phyloP scores from a whole-genome alignment of 2,888 invertebrate genomes.

The Neoascia interrupta region DNA sequence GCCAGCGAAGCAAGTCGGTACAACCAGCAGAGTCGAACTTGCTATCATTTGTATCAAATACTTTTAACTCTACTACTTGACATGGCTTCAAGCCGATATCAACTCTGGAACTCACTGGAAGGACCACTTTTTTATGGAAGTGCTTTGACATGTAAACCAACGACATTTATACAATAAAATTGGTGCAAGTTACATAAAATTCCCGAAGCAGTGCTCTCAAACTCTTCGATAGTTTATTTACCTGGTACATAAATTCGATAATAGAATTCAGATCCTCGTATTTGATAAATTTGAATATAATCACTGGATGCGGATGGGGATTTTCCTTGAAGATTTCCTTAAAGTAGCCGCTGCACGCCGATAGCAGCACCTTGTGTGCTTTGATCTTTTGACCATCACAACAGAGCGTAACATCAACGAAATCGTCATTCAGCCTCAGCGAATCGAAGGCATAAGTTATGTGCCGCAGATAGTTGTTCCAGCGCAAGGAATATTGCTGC shows the following conservation, averaged over 20 bases:
- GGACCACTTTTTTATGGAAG: too few relatives aligned
- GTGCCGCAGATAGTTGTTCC: slow-evolving; percentile 92
- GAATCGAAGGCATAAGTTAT: slow-evolving; percentile 90
- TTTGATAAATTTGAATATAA: slow-evolving; percentile 89
- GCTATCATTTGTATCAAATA: too few relatives aligned
- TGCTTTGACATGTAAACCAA: too few relatives aligned
- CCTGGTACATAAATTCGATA: slow-evolving; percentile 89
- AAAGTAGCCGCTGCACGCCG: slow-evolving; percentile 92
- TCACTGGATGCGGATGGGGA: slow-evolving; percentile 89
- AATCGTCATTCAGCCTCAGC: slow-evolving; percentile 84
- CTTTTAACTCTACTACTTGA: too few relatives aligned
- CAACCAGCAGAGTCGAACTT: too few relatives aligned
- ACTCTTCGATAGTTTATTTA: too few relatives aligned
- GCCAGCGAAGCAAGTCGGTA: too few relatives aligned
- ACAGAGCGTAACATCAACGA: slow-evolving; percentile 92
- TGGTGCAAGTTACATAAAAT: too few relatives aligned
- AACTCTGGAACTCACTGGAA: too few relatives aligned
- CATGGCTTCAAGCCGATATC: too few relatives aligned
- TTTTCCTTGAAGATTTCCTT: slow-evolving; percentile 86
- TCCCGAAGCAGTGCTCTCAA: too few relatives aligned
- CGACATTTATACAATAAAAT: too few relatives aligned
- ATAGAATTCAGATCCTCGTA: slow-evolving; percentile 89
- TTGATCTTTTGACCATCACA: slow-evolving; percentile 91
- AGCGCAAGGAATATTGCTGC: slow-evolving; percentile 91
- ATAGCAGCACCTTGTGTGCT: slow-evolving; percentile 91